phyloP scores from a whole-genome alignment of 2,797 vertebrate species.

The Acrossocheilus fasciatus region DNA sequence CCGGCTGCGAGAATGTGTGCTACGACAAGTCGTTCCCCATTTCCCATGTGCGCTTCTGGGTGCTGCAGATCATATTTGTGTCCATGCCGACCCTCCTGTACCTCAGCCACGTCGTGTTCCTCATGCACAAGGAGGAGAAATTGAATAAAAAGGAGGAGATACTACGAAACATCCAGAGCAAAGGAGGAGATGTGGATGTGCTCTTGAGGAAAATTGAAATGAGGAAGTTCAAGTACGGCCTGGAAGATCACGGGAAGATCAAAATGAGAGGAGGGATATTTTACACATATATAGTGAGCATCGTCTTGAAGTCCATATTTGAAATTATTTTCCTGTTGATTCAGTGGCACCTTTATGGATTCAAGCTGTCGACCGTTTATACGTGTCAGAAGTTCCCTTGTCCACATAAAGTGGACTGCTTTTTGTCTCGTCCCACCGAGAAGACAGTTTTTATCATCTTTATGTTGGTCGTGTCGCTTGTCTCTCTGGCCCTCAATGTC shows the following conservation, averaged over 20 bases:
- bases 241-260: conserved; percentile 88
- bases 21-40: conserved; percentile 90
- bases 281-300: conserved; percentile 87
- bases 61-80: conserved; percentile 90
- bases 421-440: conserved; percentile 89
- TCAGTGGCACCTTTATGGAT: conserved; percentile 89
- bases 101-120: conserved; percentile 87
- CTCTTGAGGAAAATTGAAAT: conserved; percentile 85
- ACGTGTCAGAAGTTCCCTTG: conserved; percentile 84
- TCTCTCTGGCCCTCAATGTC: conserved; percentile 85
- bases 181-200: conserved; percentile 83
- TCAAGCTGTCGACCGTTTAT: conserved; percentile 83
- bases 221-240: conserved; percentile 88
- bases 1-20: conserved; percentile 89
- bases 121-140: conserved; percentile 89
- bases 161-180: conserved; percentile 80
- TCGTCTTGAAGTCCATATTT: conserved; percentile 87
- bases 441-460: conserved; percentile 91
- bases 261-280: conserved; percentile 89
- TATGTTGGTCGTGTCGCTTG: conserved; percentile 88
- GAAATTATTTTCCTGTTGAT: conserved; percentile 87
- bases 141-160: conserved; percentile 85
- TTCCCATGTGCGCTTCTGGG: conserved; percentile 91
- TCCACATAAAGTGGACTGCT: conserved; percentile 88
- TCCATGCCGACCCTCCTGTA: conserved; percentile 90